These are phyloP conservation scores for Drosophila parvula DNA, from an alignment of 1,140 invertebrate genomes.

Conservation along the genomic window DNA sequence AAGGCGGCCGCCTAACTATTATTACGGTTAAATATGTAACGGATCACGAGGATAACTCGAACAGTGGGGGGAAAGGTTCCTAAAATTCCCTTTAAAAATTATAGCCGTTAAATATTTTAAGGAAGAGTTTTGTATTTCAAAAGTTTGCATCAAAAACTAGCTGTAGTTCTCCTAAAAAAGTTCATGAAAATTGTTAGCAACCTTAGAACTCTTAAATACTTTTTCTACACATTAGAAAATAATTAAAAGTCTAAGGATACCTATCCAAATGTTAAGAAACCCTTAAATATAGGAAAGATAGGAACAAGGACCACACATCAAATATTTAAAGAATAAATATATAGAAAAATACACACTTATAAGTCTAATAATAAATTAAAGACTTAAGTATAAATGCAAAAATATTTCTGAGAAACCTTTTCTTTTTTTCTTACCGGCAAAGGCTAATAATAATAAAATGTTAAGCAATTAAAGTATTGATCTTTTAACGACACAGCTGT, in stretches of 20 bases:
- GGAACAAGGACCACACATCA: too few species aligned
- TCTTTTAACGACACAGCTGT: slow-evolving; percentile 4
- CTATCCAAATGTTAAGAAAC: neutral
- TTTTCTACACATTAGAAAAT: neutral
- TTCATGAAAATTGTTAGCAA: too few species aligned
- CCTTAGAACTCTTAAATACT: neutral
- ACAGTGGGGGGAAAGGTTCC: neutral
- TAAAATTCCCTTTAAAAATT: too few species aligned
- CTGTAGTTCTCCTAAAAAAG: neutral
- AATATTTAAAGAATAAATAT: neutral
- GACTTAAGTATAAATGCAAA: neutral
- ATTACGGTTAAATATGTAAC: neutral
- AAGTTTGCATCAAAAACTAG: neutral
- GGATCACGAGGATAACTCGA: neutral
- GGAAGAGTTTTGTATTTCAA: too few species aligned
- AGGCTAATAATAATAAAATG: neutral
- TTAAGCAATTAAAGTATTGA: slow-evolving; percentile 5
- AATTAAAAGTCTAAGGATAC: neutral
- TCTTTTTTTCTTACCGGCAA: neutral
- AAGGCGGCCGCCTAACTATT: neutral
- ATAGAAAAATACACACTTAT: neutral
- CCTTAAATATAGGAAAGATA: too few species aligned
- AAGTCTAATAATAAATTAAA: neutral
- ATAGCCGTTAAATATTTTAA: neutral
- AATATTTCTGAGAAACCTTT: neutral